Conservation (phyloP, 2,113 vertebrate species). For the Nibea coibor region DNA sequence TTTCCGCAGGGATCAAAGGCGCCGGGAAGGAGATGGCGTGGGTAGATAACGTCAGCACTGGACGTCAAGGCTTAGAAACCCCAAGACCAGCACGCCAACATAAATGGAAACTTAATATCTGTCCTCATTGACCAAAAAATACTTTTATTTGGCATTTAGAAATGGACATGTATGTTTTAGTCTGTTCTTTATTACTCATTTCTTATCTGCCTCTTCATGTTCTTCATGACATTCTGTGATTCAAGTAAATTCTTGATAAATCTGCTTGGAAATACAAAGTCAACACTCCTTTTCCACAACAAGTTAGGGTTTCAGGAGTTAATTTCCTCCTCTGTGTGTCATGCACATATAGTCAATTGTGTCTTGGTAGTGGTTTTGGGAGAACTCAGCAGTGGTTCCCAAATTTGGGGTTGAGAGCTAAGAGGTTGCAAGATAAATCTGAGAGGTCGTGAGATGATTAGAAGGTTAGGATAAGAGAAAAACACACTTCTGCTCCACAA, state of each 20-base stretch:
- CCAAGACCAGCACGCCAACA: slow-evolving; percentile 14
- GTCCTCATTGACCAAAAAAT: background rate
- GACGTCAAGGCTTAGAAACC: slow-evolving; percentile 24
- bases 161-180: background rate
- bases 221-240: background rate
- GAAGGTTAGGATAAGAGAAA: background rate
- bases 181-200: background rate
- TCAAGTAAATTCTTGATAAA: background rate
- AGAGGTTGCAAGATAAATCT: background rate
- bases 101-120: slow-evolving; percentile 27
- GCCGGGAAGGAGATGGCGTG: slow-evolving; percentile 25
- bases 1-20: slow-evolving; percentile 54
- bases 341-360: no score
- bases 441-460: background rate
- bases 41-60: slow-evolving; percentile 42
- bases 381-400: background rate
- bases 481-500: background rate
- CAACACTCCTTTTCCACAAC: background rate
- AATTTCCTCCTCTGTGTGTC: background rate
- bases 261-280: background rate
- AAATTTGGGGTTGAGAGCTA: background rate
- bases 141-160: slow-evolving; percentile 7
- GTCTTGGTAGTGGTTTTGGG: background rate
- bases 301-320: background rate
- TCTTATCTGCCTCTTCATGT: background rate